These are phyloP conservation scores for Solenopsis fugax DNA, from an alignment of 1,140 invertebrate species.

Conservation along the genomic window DNA sequence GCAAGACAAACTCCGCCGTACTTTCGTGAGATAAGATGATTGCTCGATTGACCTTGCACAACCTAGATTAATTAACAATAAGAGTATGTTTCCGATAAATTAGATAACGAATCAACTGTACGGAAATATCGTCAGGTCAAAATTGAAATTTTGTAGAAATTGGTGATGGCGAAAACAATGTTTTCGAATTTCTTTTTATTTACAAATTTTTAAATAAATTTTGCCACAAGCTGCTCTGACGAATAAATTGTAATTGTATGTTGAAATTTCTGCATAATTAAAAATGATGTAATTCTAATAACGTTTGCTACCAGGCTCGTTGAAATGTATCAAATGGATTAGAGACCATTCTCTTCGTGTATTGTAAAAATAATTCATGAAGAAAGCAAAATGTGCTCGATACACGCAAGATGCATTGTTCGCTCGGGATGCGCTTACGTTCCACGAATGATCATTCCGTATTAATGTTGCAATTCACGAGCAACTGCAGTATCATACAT, in stretches of 20 bases:
- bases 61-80: neutral
- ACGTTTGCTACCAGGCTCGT: neutral
- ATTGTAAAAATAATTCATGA: slow-evolving; percentile 27
- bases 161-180: no score
- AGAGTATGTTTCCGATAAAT: neutral
- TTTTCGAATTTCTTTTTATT: neutral
- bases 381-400: neutral
- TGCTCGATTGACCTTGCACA: neutral
- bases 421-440: neutral
- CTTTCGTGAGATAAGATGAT: neutral
- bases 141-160: neutral
- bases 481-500: neutral
- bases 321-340: neutral
- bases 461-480: neutral
- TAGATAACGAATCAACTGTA: neutral
- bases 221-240: neutral
- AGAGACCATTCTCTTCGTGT: neutral
- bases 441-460: neutral
- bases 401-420: slow-evolving; percentile 18
- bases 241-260: neutral
- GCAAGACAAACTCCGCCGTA: neutral
- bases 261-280: neutral
- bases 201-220: neutral
- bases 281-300: neutral
- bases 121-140: neutral